Conservation (phyloP, 1,140 invertebrate species). For the Diorhabda sublineata region DNA sequence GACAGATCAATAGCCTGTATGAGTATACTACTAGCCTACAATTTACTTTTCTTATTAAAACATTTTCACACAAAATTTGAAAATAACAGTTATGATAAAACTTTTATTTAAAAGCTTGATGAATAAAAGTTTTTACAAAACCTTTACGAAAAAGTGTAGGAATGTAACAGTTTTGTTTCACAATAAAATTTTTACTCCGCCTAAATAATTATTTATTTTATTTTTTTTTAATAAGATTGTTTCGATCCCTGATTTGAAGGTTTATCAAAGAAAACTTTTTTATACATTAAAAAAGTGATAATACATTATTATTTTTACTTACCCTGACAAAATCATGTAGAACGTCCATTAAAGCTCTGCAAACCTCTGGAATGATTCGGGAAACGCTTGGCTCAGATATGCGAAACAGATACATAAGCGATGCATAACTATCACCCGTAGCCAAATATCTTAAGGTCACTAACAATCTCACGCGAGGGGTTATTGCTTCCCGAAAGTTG, state of each 20-base stretch:
- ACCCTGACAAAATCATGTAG: constrained; percentile 15
- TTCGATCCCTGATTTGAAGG: background rate
- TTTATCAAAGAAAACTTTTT: background rate
- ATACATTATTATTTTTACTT: constrained; percentile 19
- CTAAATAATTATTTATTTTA: background rate
- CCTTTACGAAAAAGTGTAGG: no score
- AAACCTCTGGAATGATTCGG: constrained; percentile 33
- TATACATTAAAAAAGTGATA: constrained; percentile 9
- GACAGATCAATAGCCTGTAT: no score
- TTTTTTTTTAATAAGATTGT: background rate
- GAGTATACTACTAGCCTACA: no score
- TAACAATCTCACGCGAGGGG: constrained; percentile 29
- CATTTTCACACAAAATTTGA: no score
- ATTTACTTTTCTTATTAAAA: no score
- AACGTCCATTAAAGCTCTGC: constrained; percentile 25
- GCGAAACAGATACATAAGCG: constrained; percentile 26
- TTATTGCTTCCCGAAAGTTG: constrained; percentile 32
- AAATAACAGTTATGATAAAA: no score
- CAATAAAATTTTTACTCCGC: no score
- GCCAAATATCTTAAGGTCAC: constrained; percentile 36
- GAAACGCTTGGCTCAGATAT: constrained; percentile 33
- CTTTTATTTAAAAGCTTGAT: no score
- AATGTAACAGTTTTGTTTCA: no score
- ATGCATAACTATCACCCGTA: constrained; percentile 31
- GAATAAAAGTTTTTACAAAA: no score